These are phyloP conservation scores for Amniataba percoides DNA, from an alignment of 2,797 vertebrate genomes.

Conservation along the genomic window DNA sequence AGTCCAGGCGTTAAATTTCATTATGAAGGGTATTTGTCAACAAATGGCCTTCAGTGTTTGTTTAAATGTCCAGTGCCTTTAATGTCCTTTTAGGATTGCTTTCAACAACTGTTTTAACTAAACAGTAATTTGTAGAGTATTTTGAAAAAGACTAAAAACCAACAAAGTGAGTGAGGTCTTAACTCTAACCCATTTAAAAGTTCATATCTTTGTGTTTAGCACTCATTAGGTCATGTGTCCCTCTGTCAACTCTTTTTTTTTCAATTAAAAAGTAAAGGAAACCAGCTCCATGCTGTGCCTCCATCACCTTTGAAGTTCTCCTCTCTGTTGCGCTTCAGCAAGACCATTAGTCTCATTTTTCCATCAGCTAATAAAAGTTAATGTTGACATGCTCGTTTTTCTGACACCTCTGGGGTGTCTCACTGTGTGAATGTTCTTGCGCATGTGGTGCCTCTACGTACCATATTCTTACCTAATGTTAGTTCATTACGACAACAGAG, in stretches of 20 bases:
- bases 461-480: slow-evolving; percentile 59
- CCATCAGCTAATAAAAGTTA: slow-evolving; percentile 64
- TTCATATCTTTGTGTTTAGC: slow-evolving; percentile 2
- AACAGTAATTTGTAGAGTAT: too few species aligned
- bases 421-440: slow-evolving; percentile 55
- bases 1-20: not conserved
- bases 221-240: slow-evolving; percentile 16
- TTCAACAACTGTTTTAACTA: not conserved
- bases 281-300: slow-evolving; percentile 1
- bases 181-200: not conserved
- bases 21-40: not conserved
- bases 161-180: not conserved
- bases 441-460: slow-evolving; percentile 42
- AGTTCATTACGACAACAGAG: slow-evolving; percentile 60
- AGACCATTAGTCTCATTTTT: slow-evolving; percentile 67
- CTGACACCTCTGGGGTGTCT: slow-evolving; percentile 67
- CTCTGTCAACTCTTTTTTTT: slow-evolving; percentile 27
- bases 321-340: slow-evolving; percentile 20
- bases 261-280: slow-evolving; percentile 31
- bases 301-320: slow-evolving; percentile 38
- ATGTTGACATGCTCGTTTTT: slow-evolving; percentile 65
- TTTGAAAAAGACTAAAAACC: not conserved
- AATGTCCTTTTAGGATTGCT: not conserved
- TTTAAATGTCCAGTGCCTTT: not conserved
- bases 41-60: not conserved